These are phyloP conservation scores for Parascotia fuliginaria DNA, from an alignment of 2,888 invertebrate genomes.

Conservation along the genomic window DNA sequence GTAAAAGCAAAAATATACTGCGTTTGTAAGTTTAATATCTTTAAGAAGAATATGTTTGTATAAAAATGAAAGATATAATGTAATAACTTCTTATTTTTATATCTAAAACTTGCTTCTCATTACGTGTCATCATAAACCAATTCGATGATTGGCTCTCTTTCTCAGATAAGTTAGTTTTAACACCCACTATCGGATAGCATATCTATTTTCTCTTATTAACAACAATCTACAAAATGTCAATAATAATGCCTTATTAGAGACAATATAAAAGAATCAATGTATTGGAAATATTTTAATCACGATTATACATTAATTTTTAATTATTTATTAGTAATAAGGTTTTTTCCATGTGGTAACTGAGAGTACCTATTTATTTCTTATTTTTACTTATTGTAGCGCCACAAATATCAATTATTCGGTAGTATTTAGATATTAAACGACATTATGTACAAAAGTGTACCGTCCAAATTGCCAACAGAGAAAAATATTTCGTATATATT, in stretches of 20 bases:
- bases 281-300: slow-evolving; percentile 32
- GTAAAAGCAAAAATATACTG: too few relatives aligned
- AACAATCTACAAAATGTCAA: slow-evolving; percentile 37
- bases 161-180: not conserved
- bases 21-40: too few relatives aligned
- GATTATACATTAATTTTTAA: slow-evolving; percentile 33
- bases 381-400: slow-evolving; percentile 23
- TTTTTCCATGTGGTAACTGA: slow-evolving; percentile 24
- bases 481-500: slow-evolving; percentile 24
- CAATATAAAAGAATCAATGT: slow-evolving; percentile 40
- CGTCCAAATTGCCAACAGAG: slow-evolving; percentile 57
- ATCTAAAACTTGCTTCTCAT: too few relatives aligned
- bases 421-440: slow-evolving; percentile 19
- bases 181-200: not conserved
- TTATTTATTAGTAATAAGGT: slow-evolving; percentile 29
- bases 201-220: not conserved
- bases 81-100: too few relatives aligned
- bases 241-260: slow-evolving; percentile 66
- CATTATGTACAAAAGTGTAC: slow-evolving; percentile 55
- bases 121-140: too few relatives aligned
- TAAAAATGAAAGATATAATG: too few relatives aligned
- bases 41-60: too few relatives aligned
- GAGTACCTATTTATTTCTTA: slow-evolving; percentile 34
- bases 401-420: slow-evolving; percentile 20
- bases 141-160: too few relatives aligned